Evolutionary conservation across 2,113 vertebrate genomes (phyloP).

Genomic region (Archocentrus centrarchus): DNA sequence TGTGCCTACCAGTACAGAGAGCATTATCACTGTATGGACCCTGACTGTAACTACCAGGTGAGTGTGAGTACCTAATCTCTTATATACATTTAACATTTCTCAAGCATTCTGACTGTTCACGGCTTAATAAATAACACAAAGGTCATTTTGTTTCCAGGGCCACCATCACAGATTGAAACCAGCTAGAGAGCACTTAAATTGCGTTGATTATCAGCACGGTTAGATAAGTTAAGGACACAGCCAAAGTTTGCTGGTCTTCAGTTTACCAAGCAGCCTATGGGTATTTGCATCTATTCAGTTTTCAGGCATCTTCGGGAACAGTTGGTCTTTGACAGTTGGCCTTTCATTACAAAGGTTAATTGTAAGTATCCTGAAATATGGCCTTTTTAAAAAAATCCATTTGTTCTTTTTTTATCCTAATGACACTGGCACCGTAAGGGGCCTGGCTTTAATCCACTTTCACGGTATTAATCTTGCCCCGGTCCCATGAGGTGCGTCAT

Average conservation of each 20-base stretch:
- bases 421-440: conserved; percentile 8
- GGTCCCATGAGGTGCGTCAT: conserved; percentile 76
- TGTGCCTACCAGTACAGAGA: conserved; percentile 99
- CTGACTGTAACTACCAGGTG: conserved; percentile 99
- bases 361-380: conserved; percentile 70
- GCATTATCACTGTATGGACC: conserved; percentile 99
- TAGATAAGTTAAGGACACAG: conserved; percentile 25
- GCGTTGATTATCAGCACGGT: background rate
- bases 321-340: conserved; percentile 63
- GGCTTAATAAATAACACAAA: background rate
- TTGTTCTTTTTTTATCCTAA: conserved; percentile 11
- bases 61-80: conserved; percentile 67
- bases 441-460: conserved; percentile 79
- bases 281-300: conserved; percentile 31
- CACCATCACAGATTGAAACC: background rate
- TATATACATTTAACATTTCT: conserved; percentile 29
- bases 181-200: background rate
- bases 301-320: conserved; percentile 32
- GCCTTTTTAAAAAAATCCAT: conserved; percentile 35
- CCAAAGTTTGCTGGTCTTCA: conserved; percentile 38
- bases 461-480: conserved; percentile 79
- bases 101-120: background rate
- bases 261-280: conserved; percentile 49
- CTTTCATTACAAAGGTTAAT: conserved; percentile 71
- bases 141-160: background rate